Percentiles rank a stretch among this genome's conserved stretches.
Evolutionary conservation across 2,113 vertebrate genomes (phyloP).

Genomic region (Myocastor coypus): DNA sequence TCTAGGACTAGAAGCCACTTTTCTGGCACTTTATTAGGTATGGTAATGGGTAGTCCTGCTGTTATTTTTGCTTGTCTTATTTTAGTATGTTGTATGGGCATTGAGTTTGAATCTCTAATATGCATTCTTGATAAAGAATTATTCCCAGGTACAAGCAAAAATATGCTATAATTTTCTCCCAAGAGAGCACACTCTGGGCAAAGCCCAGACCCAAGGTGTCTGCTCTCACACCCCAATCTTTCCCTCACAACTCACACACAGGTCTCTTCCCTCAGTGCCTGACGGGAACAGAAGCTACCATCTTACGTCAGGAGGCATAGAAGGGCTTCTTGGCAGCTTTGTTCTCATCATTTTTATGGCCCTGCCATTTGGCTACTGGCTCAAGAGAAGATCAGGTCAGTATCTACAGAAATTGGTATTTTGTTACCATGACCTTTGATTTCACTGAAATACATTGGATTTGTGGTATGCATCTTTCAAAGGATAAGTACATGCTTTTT

Average conservation of each 20-base stretch:
- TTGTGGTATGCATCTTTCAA: fast-evolving
- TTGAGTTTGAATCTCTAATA: not conserved
- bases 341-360: not conserved
- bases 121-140: slow-evolving; percentile 1
- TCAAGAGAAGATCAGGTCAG: slow-evolving; percentile 75
- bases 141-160: not conserved
- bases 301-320: not conserved
- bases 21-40: not conserved
- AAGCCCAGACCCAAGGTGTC: not conserved
- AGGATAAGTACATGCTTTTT: not conserved
- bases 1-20: not conserved
- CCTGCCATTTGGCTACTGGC: slow-evolving; percentile 61
- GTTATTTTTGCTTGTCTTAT: not conserved
- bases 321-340: not conserved
- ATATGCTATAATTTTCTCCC: not conserved
- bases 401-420: not conserved
- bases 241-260: not conserved
- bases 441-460: not conserved
- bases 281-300: not conserved
- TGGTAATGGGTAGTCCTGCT: not conserved
- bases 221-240: not conserved
- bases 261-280: slow-evolving; percentile 54
- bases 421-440: not conserved
- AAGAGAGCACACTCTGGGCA: not conserved
- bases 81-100: not conserved